Conservation (phyloP, 2,113 vertebrate genomes). For the Shinisaurus crocodilurus region DNA sequence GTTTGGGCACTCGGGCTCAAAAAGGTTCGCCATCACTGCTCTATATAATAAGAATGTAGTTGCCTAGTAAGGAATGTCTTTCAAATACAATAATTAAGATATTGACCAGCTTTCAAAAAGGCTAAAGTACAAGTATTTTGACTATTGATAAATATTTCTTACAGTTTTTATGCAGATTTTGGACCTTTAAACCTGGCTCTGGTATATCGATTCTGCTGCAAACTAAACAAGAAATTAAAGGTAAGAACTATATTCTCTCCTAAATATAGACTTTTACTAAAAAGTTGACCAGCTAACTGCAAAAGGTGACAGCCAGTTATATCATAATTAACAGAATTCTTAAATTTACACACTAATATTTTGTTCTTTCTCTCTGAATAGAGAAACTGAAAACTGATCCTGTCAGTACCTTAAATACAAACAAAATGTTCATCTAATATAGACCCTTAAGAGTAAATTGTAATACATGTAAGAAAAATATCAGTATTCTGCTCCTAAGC, state of each 20-base stretch:
- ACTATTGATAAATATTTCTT: constrained; percentile 11
- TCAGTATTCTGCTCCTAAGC: not conserved
- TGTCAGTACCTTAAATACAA: constrained; percentile 11
- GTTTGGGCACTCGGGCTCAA: no score
- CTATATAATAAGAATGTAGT: not conserved
- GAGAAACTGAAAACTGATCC: constrained; percentile 39
- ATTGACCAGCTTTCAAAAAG: not conserved
- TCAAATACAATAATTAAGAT: not conserved
- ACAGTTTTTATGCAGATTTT: constrained; percentile 97
- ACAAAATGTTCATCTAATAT: constrained; percentile 39
- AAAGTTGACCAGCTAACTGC: not conserved
- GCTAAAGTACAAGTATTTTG: not conserved
- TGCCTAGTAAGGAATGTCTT: not conserved
- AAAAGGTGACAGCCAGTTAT: not conserved
- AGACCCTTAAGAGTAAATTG: constrained; percentile 21
- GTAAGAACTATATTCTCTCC: constrained; percentile 77
- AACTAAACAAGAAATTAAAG: constrained; percentile 98
- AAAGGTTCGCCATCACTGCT: no score
- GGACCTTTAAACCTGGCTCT: constrained; percentile 94
- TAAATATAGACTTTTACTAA: constrained; percentile 7
- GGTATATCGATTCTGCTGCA: constrained; percentile 97
- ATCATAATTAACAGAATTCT: not conserved
- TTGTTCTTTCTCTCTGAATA: not conserved
- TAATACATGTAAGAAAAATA: constrained; percentile 50
- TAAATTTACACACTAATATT: constrained; percentile 13